phyloP scores from a whole-genome alignment of 2,797 vertebrate species.

The Pseudochirops corinnae region DNA sequence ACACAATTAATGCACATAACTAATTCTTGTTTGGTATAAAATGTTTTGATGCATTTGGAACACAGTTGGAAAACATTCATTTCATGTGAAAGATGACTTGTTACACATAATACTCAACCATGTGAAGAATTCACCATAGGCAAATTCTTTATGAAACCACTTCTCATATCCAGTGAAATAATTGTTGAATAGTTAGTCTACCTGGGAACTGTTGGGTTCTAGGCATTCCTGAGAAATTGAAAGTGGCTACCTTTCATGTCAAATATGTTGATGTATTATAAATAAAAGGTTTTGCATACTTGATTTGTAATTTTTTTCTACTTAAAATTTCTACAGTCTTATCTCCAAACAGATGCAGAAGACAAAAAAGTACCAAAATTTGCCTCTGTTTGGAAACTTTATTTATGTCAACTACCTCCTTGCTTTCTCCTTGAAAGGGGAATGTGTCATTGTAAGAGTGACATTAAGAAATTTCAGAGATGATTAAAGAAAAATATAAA shows the following conservation, averaged over 20 bases:
- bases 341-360: neutral
- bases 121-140: constrained; percentile 58
- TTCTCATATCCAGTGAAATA: constrained; percentile 68
- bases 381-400: constrained; percentile 47
- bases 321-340: constrained; percentile 41
- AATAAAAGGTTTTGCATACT: constrained; percentile 88
- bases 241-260: constrained; percentile 86
- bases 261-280: constrained; percentile 85
- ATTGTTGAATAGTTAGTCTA: constrained; percentile 75
- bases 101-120: constrained; percentile 27
- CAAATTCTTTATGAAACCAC: constrained; percentile 67
- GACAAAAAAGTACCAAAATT: constrained; percentile 43
- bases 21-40: constrained; percentile 61
- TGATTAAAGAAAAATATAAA: constrained; percentile 56
- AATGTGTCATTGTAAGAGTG: constrained; percentile 38
- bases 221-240: constrained; percentile 86
- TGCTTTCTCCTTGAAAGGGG: constrained; percentile 53
- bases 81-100: constrained; percentile 58
- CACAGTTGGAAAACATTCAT: constrained; percentile 45
- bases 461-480: constrained; percentile 48
- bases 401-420: constrained; percentile 49
- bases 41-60: constrained; percentile 42
- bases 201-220: constrained; percentile 82
- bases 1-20: constrained; percentile 56
- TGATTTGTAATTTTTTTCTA: constrained; percentile 80